Base-by-base conservation (phyloP, 1,140 invertebrate genomes). In the Drosophila ohnishii region DNA sequence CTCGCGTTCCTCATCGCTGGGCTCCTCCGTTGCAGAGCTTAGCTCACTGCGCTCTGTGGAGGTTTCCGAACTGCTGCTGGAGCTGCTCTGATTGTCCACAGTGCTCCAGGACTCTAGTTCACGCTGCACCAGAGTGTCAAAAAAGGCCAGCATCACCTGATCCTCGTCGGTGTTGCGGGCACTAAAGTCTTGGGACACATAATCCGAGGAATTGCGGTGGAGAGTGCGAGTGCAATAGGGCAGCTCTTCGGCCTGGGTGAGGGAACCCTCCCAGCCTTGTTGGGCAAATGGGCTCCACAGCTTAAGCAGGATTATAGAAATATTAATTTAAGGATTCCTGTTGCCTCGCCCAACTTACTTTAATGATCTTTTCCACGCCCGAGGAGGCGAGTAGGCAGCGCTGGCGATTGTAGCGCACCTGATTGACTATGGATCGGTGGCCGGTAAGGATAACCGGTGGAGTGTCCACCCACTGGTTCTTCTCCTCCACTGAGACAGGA, bases 61-160 rank as follows among this genome's bases (percentile, higher is more conserved):
- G 5, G 61, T 60, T 42, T 39, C 44, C 0, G 81, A 74, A 37
- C 66, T 80, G 47, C 45, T 85, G n/a, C 56, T 61, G 16, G 67
- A 66, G 40, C 37, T 70, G 34, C 56, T 76, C 32, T 58, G 64
- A 7, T 93, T 93, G 63, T 93, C 93, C 32, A 93, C 92, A 7
- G 91, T 93, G 35, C 90, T 87, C 93, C 95, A 95, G 14, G 94
- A 96, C 92, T 97, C 96, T 44, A 98, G 95, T 91, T 98, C 97
- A 19, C 96, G 94, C 91, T 98, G 97, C 9, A 99, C 96, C 1
- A 98, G 92, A 5, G 97, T 97, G 92, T 99, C 97, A 87, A 99
- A 99, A 92, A 98, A 98, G 22, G 97, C 97, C 95, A 99, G 96
- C 97, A 99, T 98, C 48, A 97, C 94, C 2, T 96, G 95, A 92